A percentile compares a stretch with the other conserved stretches of the same genome.
Evolutionary conservation across 2,797 vertebrate species (phyloP).

Genomic region (Cyclopterus lumpus): DNA sequence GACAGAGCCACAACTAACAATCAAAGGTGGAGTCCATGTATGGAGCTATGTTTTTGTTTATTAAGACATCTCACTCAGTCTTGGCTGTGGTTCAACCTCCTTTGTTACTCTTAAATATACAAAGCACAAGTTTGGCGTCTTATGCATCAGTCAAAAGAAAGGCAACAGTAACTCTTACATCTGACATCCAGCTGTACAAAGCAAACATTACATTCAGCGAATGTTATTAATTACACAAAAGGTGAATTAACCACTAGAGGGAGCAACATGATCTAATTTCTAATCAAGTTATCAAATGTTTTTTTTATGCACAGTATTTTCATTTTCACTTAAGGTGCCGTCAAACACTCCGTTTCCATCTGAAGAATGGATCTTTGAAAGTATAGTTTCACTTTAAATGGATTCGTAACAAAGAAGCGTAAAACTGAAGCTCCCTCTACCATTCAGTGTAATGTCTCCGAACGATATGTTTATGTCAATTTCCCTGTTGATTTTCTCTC

Average conservation of each 20-base stretch:
- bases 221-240: slow-evolving; percentile 20
- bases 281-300: slow-evolving; percentile 13
- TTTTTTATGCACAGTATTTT: slow-evolving; percentile 14
- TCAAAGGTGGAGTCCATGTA: slow-evolving; percentile 60
- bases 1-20: slow-evolving; percentile 63
- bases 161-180: not conserved
- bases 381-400: slow-evolving; percentile 77
- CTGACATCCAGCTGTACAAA: slow-evolving; percentile 19
- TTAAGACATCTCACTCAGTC: slow-evolving; percentile 58
- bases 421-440: slow-evolving; percentile 77
- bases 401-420: slow-evolving; percentile 70
- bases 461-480: slow-evolving; percentile 80
- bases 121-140: slow-evolving; percentile 25
- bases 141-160: slow-evolving; percentile 10
- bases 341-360: not conserved
- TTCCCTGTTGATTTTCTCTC: slow-evolving; percentile 73
- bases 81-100: slow-evolving; percentile 43
- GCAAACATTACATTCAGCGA: slow-evolving; percentile 1
- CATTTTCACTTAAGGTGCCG: slow-evolving; percentile 3
- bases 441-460: slow-evolving; percentile 61
- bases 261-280: slow-evolving; percentile 2
- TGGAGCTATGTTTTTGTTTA: slow-evolving; percentile 62
- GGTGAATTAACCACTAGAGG: slow-evolving; percentile 29
- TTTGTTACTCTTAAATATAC: slow-evolving; percentile 45
- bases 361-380: slow-evolving; percentile 37